These are phyloP conservation scores for Syndactyla subalaris DNA, from an alignment of 2,797 vertebrate genomes.

Conservation along the genomic window DNA sequence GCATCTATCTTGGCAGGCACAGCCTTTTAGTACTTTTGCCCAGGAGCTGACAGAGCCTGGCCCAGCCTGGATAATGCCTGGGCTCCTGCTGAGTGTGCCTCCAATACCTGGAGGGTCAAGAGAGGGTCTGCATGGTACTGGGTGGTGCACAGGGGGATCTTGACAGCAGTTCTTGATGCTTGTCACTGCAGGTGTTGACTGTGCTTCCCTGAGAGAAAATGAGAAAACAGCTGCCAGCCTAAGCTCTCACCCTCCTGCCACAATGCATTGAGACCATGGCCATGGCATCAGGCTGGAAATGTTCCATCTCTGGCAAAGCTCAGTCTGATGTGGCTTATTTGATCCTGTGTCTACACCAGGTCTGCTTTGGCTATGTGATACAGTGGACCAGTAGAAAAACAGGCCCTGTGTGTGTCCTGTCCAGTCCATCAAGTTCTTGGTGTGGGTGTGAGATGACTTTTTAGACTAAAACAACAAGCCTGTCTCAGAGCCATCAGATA, in stretches of 20 bases:
- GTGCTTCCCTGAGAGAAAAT: neutral
- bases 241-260: neutral
- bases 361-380: neutral
- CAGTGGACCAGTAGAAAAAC: neutral
- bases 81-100: neutral
- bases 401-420: accelerated
- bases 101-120: neutral
- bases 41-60: neutral
- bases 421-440: neutral
- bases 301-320: neutral
- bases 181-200: accelerated
- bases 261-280: accelerated
- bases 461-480: neutral
- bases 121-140: neutral
- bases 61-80: neutral
- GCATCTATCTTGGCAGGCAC: neutral
- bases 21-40: accelerated
- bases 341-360: neutral
- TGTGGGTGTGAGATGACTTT: neutral
- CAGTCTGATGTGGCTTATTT: accelerated
- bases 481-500: neutral
- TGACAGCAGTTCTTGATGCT: neutral
- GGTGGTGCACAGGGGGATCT: neutral
- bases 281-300: neutral
- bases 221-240: neutral